phyloP scores from a whole-genome alignment of 64 coral and sea anemone genomes.

The Pachyseris speciosa region DNA sequence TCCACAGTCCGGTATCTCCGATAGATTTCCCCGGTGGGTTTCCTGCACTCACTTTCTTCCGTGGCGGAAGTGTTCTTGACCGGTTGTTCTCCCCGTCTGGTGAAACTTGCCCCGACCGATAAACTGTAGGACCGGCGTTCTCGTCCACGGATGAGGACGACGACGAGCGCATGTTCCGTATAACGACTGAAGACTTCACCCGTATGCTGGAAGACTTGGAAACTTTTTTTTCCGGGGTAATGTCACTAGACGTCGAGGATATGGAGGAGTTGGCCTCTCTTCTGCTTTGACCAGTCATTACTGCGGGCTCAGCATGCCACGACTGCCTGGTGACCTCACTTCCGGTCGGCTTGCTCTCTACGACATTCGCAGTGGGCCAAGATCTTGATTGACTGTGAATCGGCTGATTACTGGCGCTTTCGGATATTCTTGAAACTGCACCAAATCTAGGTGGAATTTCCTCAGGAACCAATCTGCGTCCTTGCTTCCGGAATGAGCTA shows the following conservation, averaged over 20 bases:
- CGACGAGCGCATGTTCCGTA: conserved; percentile 9
- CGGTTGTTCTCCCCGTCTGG: not conserved
- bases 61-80: not conserved
- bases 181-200: conserved; percentile 7
- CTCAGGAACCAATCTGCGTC: conserved; percentile 13
- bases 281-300: conserved; percentile 11
- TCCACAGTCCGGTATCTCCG: not conserved
- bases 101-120: not conserved
- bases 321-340: conserved; percentile 68
- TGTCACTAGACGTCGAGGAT: conserved; percentile 19
- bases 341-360: conserved; percentile 10
- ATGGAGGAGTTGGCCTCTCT: not conserved
- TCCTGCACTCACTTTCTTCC: not conserved
- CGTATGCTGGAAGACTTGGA: conserved; percentile 3
- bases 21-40: not conserved
- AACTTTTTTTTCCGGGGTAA: not conserved
- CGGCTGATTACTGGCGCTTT: conserved; percentile 29
- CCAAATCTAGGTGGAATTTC: conserved; percentile 45
- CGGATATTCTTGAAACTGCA: conserved; percentile 17
- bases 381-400: conserved; percentile 78
- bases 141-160: conserved; percentile 22
- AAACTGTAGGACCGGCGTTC: not conserved
- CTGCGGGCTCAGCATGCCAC: conserved; percentile 79
- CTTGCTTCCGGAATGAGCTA: conserved; percentile 79
- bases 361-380: conserved; percentile 64